Evolutionary conservation across 2,113 vertebrate genomes (phyloP).

Genomic region (Antennarius striatus): DNA sequence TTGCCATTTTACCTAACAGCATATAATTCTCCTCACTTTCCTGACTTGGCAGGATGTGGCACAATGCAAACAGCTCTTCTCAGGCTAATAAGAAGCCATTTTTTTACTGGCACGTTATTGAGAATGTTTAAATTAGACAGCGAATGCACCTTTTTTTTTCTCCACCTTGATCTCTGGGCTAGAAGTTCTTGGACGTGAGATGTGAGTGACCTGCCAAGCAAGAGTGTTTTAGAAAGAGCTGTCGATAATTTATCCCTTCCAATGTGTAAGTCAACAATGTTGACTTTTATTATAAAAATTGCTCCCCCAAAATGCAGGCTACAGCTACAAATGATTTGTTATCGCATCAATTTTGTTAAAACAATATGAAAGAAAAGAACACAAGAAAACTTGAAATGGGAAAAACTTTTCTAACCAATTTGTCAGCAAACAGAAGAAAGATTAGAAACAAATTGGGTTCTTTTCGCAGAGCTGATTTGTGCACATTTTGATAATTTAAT

Average conservation of each 20-base stretch:
- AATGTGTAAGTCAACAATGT: constrained; percentile 55
- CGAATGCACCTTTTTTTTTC: constrained; percentile 57
- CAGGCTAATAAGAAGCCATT: constrained; percentile 55
- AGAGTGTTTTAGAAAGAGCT: constrained; percentile 47
- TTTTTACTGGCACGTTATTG: constrained; percentile 42
- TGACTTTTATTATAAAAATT: constrained; percentile 55
- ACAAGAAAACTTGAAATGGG: neutral
- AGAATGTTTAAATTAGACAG: constrained; percentile 70
- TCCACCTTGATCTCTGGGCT: constrained; percentile 43
- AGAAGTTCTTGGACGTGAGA: constrained; percentile 73
- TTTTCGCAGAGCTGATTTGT: neutral
- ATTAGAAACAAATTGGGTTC: neutral
- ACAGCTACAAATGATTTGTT: constrained; percentile 26
- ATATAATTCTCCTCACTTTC: constrained; percentile 71
- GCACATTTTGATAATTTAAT: constrained; percentile 9
- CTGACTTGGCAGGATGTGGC: constrained; percentile 61
- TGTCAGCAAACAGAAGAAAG: neutral
- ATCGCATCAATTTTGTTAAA: neutral
- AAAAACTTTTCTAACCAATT: too few relatives aligned
- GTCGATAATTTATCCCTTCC: constrained; percentile 64
- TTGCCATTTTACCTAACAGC: constrained; percentile 74
- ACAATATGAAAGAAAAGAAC: constrained; percentile 27
- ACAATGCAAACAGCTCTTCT: constrained; percentile 65
- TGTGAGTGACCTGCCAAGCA: constrained; percentile 53
- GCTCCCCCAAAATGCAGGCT: constrained; percentile 37